Percentiles rank a stretch among this genome's conserved stretches.
phyloP scores from a whole-genome alignment of 2,797 vertebrate genomes.

The Sciurus vulgaris region DNA sequence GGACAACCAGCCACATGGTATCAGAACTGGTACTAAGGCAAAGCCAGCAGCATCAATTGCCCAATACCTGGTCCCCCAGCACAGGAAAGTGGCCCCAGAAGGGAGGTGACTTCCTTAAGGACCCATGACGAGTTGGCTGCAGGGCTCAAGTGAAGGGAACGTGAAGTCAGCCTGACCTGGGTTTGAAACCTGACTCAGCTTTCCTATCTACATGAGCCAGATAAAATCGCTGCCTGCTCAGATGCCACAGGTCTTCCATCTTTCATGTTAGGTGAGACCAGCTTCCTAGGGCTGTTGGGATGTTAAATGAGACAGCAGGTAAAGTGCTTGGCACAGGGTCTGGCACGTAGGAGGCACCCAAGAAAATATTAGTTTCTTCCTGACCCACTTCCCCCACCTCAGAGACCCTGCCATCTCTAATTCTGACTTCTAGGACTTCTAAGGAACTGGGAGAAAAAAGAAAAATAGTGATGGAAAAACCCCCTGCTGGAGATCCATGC shows the following conservation, averaged over 20 bases:
- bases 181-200: background rate
- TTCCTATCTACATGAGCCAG: background rate
- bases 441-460: background rate
- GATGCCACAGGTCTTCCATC: background rate
- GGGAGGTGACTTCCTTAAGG: background rate
- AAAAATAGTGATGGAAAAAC: background rate
- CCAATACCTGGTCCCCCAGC: background rate
- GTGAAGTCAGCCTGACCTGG: background rate
- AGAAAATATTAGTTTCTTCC: conserved; percentile 42
- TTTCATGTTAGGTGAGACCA: background rate
- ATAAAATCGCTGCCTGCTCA: background rate
- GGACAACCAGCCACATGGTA: background rate
- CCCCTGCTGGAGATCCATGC: background rate
- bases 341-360: background rate
- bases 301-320: background rate
- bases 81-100: background rate
- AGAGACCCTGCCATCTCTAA: background rate
- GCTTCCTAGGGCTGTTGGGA: background rate
- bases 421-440: conserved; percentile 27
- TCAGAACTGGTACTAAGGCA: background rate
- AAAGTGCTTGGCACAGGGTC: background rate
- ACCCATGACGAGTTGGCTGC: background rate
- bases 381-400: background rate
- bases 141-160: background rate
- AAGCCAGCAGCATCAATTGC: background rate